Evolutionary conservation across 2,113 vertebrate genomes (phyloP), one percentile per base, ranked within the genome.

Genomic region (Atherinomorus stipes): DNA sequence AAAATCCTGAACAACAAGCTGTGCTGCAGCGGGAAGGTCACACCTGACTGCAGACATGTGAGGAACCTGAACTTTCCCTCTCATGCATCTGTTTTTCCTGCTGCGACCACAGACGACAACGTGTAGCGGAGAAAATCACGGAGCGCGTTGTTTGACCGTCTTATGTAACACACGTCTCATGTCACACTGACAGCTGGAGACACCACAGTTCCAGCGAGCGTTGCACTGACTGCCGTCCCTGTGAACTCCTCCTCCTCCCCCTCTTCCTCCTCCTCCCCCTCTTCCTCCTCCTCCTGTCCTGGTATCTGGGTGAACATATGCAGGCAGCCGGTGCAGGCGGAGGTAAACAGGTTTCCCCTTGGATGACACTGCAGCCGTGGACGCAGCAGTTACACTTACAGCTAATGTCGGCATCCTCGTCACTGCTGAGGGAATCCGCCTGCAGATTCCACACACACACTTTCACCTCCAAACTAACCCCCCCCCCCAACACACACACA

Each of bases 281-380:
- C 44, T 11, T 25, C 44, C 37, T 11, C 57, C 25, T 9, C 50
- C 38, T 16, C 38, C 53, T 22, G 26, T 34, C 12, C 44, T 21
- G 6, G 13, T 2, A 49, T 70, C 57, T 51, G 67, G 58, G 66
- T 61, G 34, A 69, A 65, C 68, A 80, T 76, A 52, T 64, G 47
- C 21, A 82, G 59, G 73, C 64, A 53, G 73, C 25, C 18, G 26
- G 40, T 54, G 54, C 64, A 28, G 47, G 22, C 11, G 34, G 66
- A 76, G 73, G 80, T 71, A 63, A 78, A 80, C 73, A 78, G 58
- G 81, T 76, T 64, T 75, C 66, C 71, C 81, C 74, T 68, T 66
- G 58, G 28, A 70, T 59, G 62, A 83, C 76, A 70, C 61, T 21
- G 76, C 76, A 49, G 57, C 28, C 28, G 28, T 28, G 28, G 28